Conservation (phyloP, 2,797 vertebrate species). For the Falco biarmicus region DNA sequence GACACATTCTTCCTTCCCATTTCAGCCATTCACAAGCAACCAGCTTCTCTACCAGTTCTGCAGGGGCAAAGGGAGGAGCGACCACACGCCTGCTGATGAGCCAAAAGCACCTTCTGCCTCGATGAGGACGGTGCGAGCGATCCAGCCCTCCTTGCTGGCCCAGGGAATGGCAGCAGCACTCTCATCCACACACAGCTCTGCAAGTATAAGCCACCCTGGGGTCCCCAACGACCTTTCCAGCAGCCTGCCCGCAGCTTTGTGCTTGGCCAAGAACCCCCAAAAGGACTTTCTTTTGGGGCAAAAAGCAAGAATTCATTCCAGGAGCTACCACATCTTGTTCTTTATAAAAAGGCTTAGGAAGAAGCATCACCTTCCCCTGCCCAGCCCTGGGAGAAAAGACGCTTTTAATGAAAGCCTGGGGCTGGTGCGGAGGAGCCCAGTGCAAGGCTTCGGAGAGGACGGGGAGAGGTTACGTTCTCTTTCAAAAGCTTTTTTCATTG, state of each 20-base stretch:
- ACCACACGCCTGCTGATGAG: background rate
- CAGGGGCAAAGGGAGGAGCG: background rate
- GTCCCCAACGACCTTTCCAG: background rate
- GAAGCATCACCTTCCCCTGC: background rate
- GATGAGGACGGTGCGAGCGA: background rate
- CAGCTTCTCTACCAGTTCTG: background rate
- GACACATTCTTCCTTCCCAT: background rate
- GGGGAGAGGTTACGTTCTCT: background rate
- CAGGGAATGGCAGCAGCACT: background rate
- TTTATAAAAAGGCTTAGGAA: background rate
- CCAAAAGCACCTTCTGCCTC: background rate
- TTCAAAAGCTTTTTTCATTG: conserved; percentile 42
- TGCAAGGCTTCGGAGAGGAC: fast-evolving
- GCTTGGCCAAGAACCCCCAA: background rate
- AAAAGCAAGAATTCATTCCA: background rate
- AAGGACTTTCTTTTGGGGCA: background rate
- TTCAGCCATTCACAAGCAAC: background rate
- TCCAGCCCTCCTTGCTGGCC: background rate
- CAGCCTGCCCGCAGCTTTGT: background rate
- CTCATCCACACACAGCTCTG: fast-evolving
- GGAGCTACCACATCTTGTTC: background rate
- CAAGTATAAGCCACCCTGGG: background rate
- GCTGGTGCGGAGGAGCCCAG: background rate
- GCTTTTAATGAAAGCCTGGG: background rate
- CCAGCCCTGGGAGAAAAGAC: background rate